Evolutionary conservation across 2,888 invertebrate species (phyloP).

Genomic region (Blastobasis adustella): DNA sequence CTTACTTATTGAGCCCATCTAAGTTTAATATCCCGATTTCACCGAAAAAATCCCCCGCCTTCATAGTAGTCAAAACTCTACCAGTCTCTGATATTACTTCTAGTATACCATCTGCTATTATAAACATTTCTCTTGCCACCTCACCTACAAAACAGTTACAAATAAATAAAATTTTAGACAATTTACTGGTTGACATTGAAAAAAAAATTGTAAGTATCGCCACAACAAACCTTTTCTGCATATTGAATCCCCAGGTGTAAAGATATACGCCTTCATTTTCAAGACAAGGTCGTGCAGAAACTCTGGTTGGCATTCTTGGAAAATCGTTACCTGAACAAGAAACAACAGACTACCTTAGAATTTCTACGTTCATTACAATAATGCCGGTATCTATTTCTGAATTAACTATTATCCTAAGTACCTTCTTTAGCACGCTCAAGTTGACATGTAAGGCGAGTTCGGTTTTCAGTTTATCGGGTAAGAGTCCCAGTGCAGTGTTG

Average conservation of each 20-base stretch:
- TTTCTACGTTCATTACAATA: not conserved
- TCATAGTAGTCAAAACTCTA: constrained; percentile 95
- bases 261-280: constrained; percentile 98
- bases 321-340: constrained; percentile 87
- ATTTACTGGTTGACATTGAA: not conserved
- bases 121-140: constrained; percentile 98
- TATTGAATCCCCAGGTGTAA: constrained; percentile 97
- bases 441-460: constrained; percentile 97
- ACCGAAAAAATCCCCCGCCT: constrained; percentile 97
- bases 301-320: constrained; percentile 98
- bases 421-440: constrained; percentile 95
- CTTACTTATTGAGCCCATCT: constrained; percentile 95
- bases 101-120: constrained; percentile 96
- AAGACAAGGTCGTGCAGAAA: constrained; percentile 96
- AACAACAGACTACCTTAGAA: not conserved
- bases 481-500: constrained; percentile 92
- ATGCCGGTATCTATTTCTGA: not conserved
- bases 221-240: constrained; percentile 86
- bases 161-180: not conserved
- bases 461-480: constrained; percentile 97
- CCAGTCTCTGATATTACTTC: constrained; percentile 97
- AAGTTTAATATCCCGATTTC: constrained; percentile 97
- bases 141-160: constrained; percentile 66
- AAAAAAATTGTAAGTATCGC: not conserved
- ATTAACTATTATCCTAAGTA: constrained; percentile 34